Conservation (phyloP, 2,888 invertebrate genomes). For the Erebia ligea region DNA sequence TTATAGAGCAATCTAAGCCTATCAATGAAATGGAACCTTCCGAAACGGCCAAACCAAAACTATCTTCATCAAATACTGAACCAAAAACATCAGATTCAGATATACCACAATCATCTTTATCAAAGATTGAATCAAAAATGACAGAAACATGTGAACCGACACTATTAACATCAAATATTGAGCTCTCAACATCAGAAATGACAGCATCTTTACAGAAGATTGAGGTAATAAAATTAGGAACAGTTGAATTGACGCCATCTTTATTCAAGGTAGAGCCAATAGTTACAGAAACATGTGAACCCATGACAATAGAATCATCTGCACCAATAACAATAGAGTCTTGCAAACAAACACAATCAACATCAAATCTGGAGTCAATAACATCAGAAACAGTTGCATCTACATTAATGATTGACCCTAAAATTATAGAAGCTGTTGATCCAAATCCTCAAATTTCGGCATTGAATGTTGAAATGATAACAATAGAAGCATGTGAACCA, state of each 20-base stretch:
- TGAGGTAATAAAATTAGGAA: background rate
- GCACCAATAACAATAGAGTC: no score
- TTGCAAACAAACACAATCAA: no score
- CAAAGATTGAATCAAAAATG: background rate
- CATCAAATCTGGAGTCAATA: no score
- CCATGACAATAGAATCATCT: background rate
- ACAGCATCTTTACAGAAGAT: background rate
- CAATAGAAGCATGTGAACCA: no score
- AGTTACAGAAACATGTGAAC: background rate
- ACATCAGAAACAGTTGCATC: no score
- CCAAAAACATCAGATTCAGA: background rate
- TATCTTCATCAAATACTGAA: background rate
- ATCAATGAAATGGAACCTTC: background rate
- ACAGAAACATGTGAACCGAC: constrained; percentile 1
- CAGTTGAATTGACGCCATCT: background rate
- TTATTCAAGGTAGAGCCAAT: background rate
- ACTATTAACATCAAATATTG: background rate
- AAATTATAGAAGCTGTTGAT: no score
- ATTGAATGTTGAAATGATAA: no score
- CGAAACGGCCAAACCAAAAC: background rate
- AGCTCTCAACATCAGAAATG: background rate
- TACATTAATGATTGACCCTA: no score
- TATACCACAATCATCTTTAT: background rate
- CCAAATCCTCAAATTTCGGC: no score
- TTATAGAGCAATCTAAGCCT: background rate